Conservation (phyloP, 2,888 invertebrate species). For the Cacoxenus indagator region DNA sequence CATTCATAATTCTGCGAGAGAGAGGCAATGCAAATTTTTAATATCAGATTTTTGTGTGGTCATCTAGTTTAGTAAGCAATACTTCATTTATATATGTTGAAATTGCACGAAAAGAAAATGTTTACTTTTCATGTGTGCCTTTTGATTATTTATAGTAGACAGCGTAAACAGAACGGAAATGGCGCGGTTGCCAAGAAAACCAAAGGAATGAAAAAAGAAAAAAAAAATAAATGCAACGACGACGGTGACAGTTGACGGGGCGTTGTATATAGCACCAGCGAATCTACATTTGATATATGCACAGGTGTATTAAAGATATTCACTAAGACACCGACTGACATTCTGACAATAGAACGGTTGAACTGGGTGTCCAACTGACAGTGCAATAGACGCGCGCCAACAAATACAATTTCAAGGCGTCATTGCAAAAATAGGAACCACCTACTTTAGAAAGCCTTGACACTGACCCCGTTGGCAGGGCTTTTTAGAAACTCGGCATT, state of each 20-base stretch:
- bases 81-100: constrained; percentile 27
- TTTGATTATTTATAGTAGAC: constrained; percentile 1
- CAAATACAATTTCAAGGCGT: constrained; percentile 33
- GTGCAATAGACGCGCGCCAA: constrained; percentile 17
- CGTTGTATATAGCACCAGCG: neutral
- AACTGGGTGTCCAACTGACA: constrained; percentile 40
- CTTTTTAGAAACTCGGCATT: neutral
- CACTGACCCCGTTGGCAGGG: constrained; percentile 43
- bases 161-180: neutral
- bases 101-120: constrained; percentile 38
- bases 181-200: constrained; percentile 3
- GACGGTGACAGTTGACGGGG: neutral
- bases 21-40: neutral
- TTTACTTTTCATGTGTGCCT: constrained; percentile 26
- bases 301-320: constrained; percentile 21
- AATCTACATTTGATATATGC: neutral
- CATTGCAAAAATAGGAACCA: constrained; percentile 12
- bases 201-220: neutral
- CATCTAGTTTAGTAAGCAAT: constrained; percentile 17
- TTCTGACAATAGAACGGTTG: constrained; percentile 3
- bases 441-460: constrained; percentile 41
- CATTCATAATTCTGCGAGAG: neutral
- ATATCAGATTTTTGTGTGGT: neutral
- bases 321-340: constrained; percentile 22
- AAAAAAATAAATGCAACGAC: neutral